Evolutionary conservation across 1,140 invertebrate species (phyloP).

Genomic region (Latrodectus geometricus): DNA sequence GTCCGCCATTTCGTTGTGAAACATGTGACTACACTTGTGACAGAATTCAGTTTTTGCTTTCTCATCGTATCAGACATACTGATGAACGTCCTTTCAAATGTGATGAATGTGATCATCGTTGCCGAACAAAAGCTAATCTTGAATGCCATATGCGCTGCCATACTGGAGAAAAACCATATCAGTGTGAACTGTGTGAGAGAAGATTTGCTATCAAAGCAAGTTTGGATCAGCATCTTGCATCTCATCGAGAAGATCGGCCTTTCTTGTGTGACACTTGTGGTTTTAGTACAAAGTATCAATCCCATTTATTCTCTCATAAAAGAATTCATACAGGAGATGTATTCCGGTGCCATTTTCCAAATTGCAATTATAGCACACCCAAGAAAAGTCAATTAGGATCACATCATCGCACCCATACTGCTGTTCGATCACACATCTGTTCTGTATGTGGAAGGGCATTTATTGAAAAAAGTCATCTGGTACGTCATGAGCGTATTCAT

Average conservation of each 20-base stretch:
- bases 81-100: slow-evolving; percentile 73
- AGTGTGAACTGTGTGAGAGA: slow-evolving; percentile 71
- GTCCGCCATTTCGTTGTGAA: slow-evolving; percentile 76
- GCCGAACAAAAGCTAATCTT: slow-evolving; percentile 71
- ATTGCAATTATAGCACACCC: slow-evolving; percentile 76
- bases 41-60: slow-evolving; percentile 72
- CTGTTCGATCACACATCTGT: slow-evolving; percentile 75
- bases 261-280: slow-evolving; percentile 76
- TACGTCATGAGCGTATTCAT: slow-evolving; percentile 76
- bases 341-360: slow-evolving; percentile 74
- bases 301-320: slow-evolving; percentile 77
- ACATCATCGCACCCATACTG: slow-evolving; percentile 76
- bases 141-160: slow-evolving; percentile 70
- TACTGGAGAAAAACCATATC: slow-evolving; percentile 68
- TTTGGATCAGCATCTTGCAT: slow-evolving; percentile 74
- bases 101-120: slow-evolving; percentile 69
- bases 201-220: slow-evolving; percentile 74
- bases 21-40: slow-evolving; percentile 73
- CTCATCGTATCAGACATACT: slow-evolving; percentile 72
- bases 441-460: slow-evolving; percentile 75
- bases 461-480: slow-evolving; percentile 77
- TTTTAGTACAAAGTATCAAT: slow-evolving; percentile 79
- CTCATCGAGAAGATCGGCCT: slow-evolving; percentile 73
- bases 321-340: slow-evolving; percentile 76
- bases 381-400: slow-evolving; percentile 77